Evolutionary conservation across 2,888 invertebrate genomes (phyloP).

Genomic region (Drosophila mettleri): DNA sequence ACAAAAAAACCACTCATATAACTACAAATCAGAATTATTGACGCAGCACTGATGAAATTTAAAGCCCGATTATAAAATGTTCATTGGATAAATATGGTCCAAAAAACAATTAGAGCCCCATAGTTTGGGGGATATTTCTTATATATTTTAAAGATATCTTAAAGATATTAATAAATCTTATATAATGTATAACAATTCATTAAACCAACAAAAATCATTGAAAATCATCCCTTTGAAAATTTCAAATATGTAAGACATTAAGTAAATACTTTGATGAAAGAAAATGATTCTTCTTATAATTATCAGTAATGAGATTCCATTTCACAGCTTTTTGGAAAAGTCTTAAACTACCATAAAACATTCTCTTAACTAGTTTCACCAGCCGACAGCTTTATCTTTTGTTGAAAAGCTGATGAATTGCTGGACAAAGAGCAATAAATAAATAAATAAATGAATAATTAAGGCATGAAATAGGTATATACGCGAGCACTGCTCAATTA

Average conservation of each 20-base stretch:
- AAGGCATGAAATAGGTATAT: constrained; percentile 5
- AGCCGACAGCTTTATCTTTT: not conserved
- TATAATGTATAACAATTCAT: too few species aligned
- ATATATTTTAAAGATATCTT: not conserved
- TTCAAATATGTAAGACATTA: too few species aligned
- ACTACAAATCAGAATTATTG: constrained; percentile 30
- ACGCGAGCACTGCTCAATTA: constrained; percentile 12
- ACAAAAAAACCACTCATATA: constrained; percentile 9
- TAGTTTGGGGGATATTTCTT: too few species aligned
- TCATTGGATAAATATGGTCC: not conserved
- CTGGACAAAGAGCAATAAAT: constrained; percentile 28
- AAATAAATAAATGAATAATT: constrained; percentile 40
- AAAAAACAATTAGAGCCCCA: not conserved
- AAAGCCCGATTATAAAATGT: not conserved
- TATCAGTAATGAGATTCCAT: too few species aligned
- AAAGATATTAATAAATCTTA: not conserved
- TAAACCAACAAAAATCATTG: too few species aligned
- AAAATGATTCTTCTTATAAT: not conserved
- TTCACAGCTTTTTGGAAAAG: too few species aligned
- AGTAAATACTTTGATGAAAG: too few species aligned
- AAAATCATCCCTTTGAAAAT: too few species aligned
- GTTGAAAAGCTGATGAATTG: not conserved
- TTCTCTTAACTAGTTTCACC: not conserved
- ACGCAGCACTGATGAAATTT: constrained; percentile 5
- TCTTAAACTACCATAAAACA: too few species aligned